These are phyloP conservation scores for Dioctria rufipes DNA, from an alignment of 2,888 invertebrate species.

Conservation along the genomic window DNA sequence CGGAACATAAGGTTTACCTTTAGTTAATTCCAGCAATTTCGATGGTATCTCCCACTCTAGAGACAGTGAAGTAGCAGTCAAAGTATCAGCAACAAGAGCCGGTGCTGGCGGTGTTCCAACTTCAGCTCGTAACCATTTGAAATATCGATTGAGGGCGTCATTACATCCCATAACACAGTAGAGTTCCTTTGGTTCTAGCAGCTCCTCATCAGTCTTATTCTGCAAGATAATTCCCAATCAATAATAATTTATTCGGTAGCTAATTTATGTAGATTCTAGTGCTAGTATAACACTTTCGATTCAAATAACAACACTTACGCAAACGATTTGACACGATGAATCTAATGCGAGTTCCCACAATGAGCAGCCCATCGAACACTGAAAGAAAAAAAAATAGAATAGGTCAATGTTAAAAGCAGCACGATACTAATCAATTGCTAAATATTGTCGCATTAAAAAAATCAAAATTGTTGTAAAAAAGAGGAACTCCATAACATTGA, in stretches of 20 bases:
- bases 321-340: constrained; percentile 83
- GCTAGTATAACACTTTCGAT: not conserved
- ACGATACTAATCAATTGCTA: constrained; percentile 30
- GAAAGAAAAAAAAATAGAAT: constrained; percentile 71
- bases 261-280: constrained; percentile 4
- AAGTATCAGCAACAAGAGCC: constrained; percentile 82
- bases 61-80: constrained; percentile 84
- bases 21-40: constrained; percentile 69
- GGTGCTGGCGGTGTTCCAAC: constrained; percentile 83
- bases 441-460: constrained; percentile 20
- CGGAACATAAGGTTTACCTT: constrained; percentile 73
- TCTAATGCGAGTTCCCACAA: constrained; percentile 84
- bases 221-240: constrained; percentile 64
- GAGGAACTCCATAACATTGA: constrained; percentile 1
- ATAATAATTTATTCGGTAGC: not conserved
- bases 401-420: constrained; percentile 2
- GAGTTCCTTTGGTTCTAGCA: constrained; percentile 79
- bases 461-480: constrained; percentile 30
- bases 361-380: constrained; percentile 87
- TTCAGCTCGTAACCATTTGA: constrained; percentile 79
- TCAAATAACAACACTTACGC: constrained; percentile 79
- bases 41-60: constrained; percentile 81
- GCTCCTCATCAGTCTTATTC: constrained; percentile 81
- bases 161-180: constrained; percentile 89
- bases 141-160: constrained; percentile 83